Conservation (phyloP, 2,113 vertebrate genomes). For the Psittacula cyanocephala region DNA sequence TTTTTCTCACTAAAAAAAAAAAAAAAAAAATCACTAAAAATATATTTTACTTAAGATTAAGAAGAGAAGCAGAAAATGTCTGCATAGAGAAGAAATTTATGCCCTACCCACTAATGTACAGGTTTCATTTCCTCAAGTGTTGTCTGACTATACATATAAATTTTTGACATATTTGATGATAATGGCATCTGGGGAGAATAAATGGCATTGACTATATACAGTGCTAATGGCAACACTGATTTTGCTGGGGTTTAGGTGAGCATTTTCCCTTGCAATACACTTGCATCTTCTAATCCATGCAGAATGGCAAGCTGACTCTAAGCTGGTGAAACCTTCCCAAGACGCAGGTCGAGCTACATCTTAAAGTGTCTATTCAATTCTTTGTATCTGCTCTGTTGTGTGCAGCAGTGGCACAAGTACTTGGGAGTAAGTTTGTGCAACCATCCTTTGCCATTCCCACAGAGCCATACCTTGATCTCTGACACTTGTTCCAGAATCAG, state of each 20-base stretch:
- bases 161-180: not conserved
- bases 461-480: not conserved
- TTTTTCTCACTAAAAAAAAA: not conserved
- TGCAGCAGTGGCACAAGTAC: not conserved
- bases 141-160: not conserved
- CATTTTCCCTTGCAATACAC: not conserved
- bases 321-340: not conserved
- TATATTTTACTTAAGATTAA: not conserved
- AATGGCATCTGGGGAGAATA: not conserved
- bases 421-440: not conserved
- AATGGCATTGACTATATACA: not conserved
- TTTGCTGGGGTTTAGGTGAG: not conserved
- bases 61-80: not conserved
- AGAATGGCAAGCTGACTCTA: not conserved
- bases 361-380: not conserved
- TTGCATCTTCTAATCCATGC: not conserved
- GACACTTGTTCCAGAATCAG: accelerated
- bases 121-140: not conserved
- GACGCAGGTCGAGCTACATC: not conserved
- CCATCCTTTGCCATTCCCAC: not conserved
- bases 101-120: not conserved
- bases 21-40: not conserved
- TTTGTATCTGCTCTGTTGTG: not conserved
- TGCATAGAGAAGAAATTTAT: not conserved
- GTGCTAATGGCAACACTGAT: not conserved